Base-by-base conservation (phyloP, 2,113 vertebrate genomes). In the Bos indicus region DNA sequence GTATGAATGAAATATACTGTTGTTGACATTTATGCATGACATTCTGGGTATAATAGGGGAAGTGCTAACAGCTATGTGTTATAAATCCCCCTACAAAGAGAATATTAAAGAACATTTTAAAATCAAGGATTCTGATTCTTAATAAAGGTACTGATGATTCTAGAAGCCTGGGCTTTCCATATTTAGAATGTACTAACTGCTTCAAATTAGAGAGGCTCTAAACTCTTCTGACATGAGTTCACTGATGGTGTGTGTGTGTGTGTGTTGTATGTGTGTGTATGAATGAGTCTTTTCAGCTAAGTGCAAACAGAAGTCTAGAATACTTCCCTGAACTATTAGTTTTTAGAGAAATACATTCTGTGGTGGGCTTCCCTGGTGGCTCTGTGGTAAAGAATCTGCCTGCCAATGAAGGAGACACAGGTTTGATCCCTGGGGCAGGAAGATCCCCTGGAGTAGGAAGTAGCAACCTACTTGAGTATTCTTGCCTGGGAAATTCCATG, bases 1-100 rank as follows among this genome's bases (percentile, higher is more conserved):
- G 80, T 89, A 94, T 92, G 92, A 97, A 94, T 96, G 93, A 98
- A 98, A 95, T 98, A 96, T 28, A 91, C 4, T 83, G 80, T 97
- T 97, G 95, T 88, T 98, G 98, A 98, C 95, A 97, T 97, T 98
- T 97, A 82, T 92, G 80, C 87, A 94, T 90, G 81, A 86, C 92
- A 92, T 28, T 97, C 95, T 97, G 90, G 64, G 91, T 97, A 97
- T 57, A 98, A 97, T n/a, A 92, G 57, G 48, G 28, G 28, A 71
- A 92, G 84, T 97, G 36, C 81, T 90, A 93, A 91, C 43, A 95
- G 74, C 85, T 81, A 51, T 96, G 54, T 71, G 74, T 90, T 97
- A 96, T 90, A 96, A 97, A 95, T 93, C 26, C 23, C 36, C 87
- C 48, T 90, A 92, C 5, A 40, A 93, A 93, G 54, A 98, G 86